Conservation (phyloP, 1,140 invertebrate genomes). For the Pygmarrhopalites habei region DNA sequence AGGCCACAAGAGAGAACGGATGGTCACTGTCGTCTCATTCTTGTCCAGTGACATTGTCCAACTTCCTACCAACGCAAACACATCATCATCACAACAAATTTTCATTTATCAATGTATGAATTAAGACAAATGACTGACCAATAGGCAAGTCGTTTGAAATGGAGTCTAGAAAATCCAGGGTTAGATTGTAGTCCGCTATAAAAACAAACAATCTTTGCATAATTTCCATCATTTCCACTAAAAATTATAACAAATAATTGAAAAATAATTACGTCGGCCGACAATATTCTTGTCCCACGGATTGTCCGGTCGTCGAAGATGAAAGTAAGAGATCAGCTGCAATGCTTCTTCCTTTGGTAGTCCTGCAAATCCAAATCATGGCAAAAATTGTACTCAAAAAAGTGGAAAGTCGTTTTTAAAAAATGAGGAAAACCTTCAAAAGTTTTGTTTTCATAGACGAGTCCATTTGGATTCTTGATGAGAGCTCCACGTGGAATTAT, state of each 20-base stretch:
- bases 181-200: constrained; percentile 68
- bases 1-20: constrained; percentile 64
- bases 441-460: constrained; percentile 56
- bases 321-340: constrained; percentile 58
- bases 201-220: too few species aligned
- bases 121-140: too few species aligned
- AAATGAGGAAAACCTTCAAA: constrained; percentile 54
- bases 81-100: constrained; percentile 1
- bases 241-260: too few species aligned
- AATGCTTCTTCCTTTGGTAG: constrained; percentile 49
- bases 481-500: constrained; percentile 63
- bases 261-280: too few species aligned
- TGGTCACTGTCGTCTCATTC: constrained; percentile 50
- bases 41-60: constrained; percentile 57
- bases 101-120: too few species aligned
- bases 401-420: not conserved
- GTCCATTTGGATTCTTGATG: constrained; percentile 57
- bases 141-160: constrained; percentile 58
- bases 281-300: constrained; percentile 60
- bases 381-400: not conserved
- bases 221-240: too few species aligned
- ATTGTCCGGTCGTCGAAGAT: constrained; percentile 56
- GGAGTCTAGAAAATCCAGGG: constrained; percentile 66
- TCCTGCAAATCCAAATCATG: constrained; percentile 17
- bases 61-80: constrained; percentile 45